These are phyloP conservation scores for Amiota mariae DNA, from an alignment of 2,888 invertebrate species.

Conservation along the genomic window DNA sequence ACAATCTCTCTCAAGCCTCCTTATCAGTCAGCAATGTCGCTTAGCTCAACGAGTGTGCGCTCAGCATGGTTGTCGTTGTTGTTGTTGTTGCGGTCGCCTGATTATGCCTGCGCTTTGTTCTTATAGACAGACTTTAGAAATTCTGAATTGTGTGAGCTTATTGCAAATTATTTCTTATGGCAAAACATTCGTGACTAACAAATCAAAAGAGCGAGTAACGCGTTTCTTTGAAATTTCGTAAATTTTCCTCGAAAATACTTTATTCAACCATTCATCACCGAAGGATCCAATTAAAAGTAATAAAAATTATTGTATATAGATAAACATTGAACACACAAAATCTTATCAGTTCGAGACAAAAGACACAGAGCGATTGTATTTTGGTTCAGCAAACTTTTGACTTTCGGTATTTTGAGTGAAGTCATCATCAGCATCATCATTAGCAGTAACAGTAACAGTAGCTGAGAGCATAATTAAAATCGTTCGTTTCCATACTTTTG, in stretches of 20 bases:
- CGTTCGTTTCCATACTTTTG: background rate
- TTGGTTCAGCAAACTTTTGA: conserved; percentile 17
- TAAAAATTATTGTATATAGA: background rate
- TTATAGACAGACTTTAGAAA: background rate
- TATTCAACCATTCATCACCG: background rate
- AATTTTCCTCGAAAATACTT: background rate
- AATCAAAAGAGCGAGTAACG: conserved; percentile 4
- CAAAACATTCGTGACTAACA: conserved; percentile 23
- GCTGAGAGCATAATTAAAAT: background rate
- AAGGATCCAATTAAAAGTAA: background rate
- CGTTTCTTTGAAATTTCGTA: background rate
- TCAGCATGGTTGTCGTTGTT: background rate
- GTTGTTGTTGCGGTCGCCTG: conserved; percentile 12
- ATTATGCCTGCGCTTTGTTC: conserved; percentile 7
- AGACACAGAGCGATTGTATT: conserved; percentile 3
- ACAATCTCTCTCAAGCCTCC: background rate
- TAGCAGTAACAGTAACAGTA: background rate
- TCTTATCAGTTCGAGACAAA: conserved; percentile 16
- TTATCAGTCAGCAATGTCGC: conserved; percentile 37
- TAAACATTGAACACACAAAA: background rate
- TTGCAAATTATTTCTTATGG: background rate
- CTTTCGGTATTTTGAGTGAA: background rate
- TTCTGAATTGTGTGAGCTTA: background rate
- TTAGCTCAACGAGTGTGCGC: conserved; percentile 21
- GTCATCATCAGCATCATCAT: background rate